phyloP scores from a whole-genome alignment of 2,888 invertebrate species.

The Alloplasta piceator region DNA sequence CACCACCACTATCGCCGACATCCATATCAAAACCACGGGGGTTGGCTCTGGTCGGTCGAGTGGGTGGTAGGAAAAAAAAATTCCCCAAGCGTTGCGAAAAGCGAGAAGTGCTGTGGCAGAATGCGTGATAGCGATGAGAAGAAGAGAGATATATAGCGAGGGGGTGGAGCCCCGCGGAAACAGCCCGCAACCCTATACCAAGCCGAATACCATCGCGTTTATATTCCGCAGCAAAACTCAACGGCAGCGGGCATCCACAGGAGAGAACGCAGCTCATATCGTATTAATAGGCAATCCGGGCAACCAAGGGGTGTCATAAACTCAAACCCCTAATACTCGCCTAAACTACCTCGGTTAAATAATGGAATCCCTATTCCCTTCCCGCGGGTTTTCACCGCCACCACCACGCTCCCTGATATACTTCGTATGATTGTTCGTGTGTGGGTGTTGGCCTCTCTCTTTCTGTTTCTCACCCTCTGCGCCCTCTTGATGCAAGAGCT shows the following conservation, averaged over 20 bases:
- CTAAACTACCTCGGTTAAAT: slow-evolving; percentile 83
- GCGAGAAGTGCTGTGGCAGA: slow-evolving; percentile 64
- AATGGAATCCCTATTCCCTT: slow-evolving; percentile 81
- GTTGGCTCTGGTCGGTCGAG: slow-evolving; percentile 60
- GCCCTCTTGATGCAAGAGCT: slow-evolving; percentile 62
- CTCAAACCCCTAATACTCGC: slow-evolving; percentile 83
- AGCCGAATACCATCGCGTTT: slow-evolving; percentile 49
- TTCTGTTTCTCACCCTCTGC: slow-evolving; percentile 63
- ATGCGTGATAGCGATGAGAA: slow-evolving; percentile 65
- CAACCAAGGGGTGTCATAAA: slow-evolving; percentile 83
- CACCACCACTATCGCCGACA: slow-evolving; percentile 44
- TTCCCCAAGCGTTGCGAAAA: slow-evolving; percentile 64
- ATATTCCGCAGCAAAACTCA: slow-evolving; percentile 47
- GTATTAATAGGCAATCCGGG: slow-evolving; percentile 83
- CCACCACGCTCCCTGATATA: slow-evolving; percentile 44
- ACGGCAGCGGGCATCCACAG: slow-evolving; percentile 61
- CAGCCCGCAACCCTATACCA: slow-evolving; percentile 38
- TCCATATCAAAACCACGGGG: slow-evolving; percentile 58
- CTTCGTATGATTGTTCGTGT: not conserved
- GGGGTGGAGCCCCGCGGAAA: slow-evolving; percentile 62
- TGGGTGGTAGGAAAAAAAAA: slow-evolving; percentile 60
- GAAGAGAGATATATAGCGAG: slow-evolving; percentile 65
- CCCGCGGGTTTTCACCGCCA: slow-evolving; percentile 66
- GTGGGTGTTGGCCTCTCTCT: not conserved
- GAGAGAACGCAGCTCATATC: slow-evolving; percentile 81